Conservation (phyloP, 2,797 vertebrate genomes). For the Poecilia gillii region DNA sequence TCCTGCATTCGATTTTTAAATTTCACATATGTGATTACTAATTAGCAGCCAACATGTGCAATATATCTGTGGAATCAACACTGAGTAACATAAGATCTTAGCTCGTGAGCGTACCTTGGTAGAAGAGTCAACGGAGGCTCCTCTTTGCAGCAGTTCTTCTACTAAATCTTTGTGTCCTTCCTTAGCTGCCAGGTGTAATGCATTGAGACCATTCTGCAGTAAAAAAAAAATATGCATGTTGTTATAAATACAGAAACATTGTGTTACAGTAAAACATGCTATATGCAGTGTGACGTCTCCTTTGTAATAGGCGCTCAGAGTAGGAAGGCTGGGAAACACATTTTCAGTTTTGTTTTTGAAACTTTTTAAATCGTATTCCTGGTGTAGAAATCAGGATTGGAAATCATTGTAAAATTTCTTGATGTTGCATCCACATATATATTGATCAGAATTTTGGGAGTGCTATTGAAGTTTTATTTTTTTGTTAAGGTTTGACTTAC, state of each 20-base stretch:
- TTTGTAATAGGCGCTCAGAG: no score
- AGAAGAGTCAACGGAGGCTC: constrained; percentile 91
- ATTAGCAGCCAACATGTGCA: neutral
- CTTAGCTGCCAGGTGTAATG: constrained; percentile 95
- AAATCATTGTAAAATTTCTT: neutral
- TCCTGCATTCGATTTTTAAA: neutral
- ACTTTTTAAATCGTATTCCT: neutral
- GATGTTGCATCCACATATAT: neutral
- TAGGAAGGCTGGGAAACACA: neutral
- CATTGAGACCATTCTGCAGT: constrained; percentile 94
- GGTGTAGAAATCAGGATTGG: neutral
- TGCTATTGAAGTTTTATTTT: neutral
- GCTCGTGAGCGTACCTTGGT: constrained; percentile 86
- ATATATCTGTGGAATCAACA: neutral
- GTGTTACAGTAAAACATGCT: neutral
- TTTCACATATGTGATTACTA: neutral
- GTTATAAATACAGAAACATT: neutral
- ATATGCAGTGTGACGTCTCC: no score
- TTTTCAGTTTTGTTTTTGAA: neutral
- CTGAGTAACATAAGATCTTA: neutral
- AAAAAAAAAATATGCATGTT: constrained; percentile 12
- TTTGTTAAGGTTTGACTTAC: neutral
- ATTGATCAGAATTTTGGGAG: neutral
- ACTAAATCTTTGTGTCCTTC: constrained; percentile 95
- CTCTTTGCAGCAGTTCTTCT: constrained; percentile 93